Evolutionary conservation across 2,113 vertebrate genomes (phyloP).

Genomic region (Arizona elegans): DNA sequence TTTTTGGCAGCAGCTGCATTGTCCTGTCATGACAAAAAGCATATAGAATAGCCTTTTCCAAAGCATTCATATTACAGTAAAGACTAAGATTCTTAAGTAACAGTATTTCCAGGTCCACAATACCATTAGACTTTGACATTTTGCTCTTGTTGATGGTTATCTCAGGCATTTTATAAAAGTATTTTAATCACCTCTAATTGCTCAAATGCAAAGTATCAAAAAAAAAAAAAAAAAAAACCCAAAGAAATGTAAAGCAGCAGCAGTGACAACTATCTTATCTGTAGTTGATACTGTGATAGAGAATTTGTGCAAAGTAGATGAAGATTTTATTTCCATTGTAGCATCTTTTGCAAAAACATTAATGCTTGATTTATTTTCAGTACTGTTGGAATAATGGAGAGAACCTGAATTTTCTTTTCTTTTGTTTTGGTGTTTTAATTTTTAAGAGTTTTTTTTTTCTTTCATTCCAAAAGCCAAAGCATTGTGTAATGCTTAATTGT

Average conservation of each 20-base stretch:
- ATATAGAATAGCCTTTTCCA: neutral
- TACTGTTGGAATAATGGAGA: neutral
- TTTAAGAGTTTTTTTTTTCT: neutral
- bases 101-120: neutral
- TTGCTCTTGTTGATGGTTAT: neutral
- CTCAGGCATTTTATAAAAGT: neutral
- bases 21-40: neutral
- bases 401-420: neutral
- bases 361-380: neutral
- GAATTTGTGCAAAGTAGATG: neutral
- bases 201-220: neutral
- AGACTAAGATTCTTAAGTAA: neutral
- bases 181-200: neutral
- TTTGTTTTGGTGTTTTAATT: neutral
- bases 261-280: neutral
- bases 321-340: neutral
- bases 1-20: neutral
- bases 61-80: neutral
- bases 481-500: neutral
- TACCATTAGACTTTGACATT: neutral
- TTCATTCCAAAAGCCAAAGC: neutral
- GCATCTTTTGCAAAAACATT: neutral
- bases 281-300: neutral
- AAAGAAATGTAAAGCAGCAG: neutral
- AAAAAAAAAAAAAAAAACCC: no score